Percentiles rank a stretch among this genome's conserved stretches.
Conservation (phyloP, 2,797 vertebrate genomes). For the Lagorchestes hirsutus region DNA sequence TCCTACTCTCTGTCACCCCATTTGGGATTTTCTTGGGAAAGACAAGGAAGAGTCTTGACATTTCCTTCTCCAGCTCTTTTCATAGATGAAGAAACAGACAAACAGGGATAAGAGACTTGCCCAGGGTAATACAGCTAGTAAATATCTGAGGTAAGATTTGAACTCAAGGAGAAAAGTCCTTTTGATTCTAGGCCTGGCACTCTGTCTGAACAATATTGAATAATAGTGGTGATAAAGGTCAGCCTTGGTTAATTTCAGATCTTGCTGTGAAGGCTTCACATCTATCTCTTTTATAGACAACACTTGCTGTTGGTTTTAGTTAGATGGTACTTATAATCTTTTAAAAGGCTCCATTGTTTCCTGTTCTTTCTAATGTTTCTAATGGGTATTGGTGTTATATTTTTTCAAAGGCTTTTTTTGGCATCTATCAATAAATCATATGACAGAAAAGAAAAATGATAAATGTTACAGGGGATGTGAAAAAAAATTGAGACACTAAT, state of each 20-base stretch:
- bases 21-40: not conserved
- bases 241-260: not conserved
- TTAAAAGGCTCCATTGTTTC: not conserved
- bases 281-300: not conserved
- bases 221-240: not conserved
- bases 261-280: not conserved
- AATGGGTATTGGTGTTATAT: not conserved
- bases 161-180: not conserved
- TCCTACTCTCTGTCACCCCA: too few relatives aligned
- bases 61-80: not conserved
- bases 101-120: too few relatives aligned
- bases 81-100: not conserved
- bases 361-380: not conserved
- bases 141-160: not conserved
- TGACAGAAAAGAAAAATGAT: not conserved
- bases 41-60: not conserved
- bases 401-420: not conserved
- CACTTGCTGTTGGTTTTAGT: not conserved
- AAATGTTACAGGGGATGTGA: not conserved
- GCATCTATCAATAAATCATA: not conserved
- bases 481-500: not conserved
- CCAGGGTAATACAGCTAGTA: too few relatives aligned
- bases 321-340: not conserved
- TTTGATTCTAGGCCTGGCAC: not conserved
- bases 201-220: not conserved